Evolutionary conservation across 2,113 vertebrate genomes (phyloP).

Genomic region (Atherinomorus stipes): DNA sequence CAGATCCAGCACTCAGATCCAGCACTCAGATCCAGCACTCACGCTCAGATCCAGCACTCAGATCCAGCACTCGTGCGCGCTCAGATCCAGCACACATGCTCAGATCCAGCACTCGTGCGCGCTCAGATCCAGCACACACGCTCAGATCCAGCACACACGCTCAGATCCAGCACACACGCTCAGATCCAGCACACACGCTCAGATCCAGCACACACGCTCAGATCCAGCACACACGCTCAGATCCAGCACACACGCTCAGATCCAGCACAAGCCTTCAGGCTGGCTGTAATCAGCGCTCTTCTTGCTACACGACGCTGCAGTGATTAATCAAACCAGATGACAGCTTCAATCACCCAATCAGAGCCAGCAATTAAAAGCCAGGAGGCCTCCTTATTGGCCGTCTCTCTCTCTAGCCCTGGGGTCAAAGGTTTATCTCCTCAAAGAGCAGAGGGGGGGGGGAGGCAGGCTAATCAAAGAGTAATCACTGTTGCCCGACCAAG

Average conservation of each 20-base stretch:
- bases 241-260: constrained; percentile 8
- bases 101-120: too few relatives aligned
- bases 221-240: constrained; percentile 13
- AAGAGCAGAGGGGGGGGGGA: background rate
- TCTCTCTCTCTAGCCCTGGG: constrained; percentile 29
- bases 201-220: too few relatives aligned
- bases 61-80: too few relatives aligned
- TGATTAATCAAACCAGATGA: constrained; percentile 71
- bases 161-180: constrained; percentile 11
- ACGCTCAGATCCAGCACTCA: constrained; percentile 15
- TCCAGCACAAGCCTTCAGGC: constrained; percentile 23
- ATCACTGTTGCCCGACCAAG: background rate
- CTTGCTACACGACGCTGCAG: constrained; percentile 49
- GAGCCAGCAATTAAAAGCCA: constrained; percentile 57
- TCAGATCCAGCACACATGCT: constrained; percentile 6
- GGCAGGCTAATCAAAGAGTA: constrained; percentile 35
- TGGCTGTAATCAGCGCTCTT: constrained; percentile 62
- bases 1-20: background rate
- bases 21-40: constrained; percentile 12
- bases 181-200: background rate
- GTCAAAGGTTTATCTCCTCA: constrained; percentile 73
- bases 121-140: constrained; percentile 11
- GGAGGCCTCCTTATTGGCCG: constrained; percentile 70
- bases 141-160: constrained; percentile 10
- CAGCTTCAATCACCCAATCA: constrained; percentile 70